phyloP scores from a whole-genome alignment of 2,888 invertebrate species.

The Athalia cordata region DNA sequence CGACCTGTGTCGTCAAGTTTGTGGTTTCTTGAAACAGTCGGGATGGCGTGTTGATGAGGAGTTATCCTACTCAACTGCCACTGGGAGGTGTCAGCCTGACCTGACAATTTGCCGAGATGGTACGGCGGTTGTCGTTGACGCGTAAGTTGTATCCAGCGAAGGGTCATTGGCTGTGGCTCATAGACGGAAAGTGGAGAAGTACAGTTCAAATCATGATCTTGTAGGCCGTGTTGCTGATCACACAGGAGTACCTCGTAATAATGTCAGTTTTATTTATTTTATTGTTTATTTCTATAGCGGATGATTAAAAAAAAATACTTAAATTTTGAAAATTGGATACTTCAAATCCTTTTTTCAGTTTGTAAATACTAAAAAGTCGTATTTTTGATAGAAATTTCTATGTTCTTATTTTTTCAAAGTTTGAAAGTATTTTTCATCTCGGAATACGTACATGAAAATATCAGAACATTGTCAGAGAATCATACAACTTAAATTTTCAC shows the following conservation, averaged over 20 bases:
- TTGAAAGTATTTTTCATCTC: too few species aligned
- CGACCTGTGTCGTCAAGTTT: constrained; percentile 55
- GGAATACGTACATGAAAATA: too few species aligned
- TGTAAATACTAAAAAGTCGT: too few species aligned
- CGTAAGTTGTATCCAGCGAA: constrained; percentile 62
- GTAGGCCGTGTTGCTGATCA: not conserved
- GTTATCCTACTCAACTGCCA: constrained; percentile 52
- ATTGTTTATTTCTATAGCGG: too few species aligned
- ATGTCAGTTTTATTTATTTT: constrained; percentile 3
- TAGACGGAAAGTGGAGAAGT: constrained; percentile 57
- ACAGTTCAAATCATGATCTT: constrained; percentile 56
- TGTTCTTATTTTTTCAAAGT: too few species aligned
- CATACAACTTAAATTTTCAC: too few species aligned
- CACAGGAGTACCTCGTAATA: not conserved
- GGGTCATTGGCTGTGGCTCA: constrained; percentile 55
- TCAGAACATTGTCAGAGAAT: too few species aligned
- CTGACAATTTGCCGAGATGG: constrained; percentile 56
- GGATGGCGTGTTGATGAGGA: constrained; percentile 59
- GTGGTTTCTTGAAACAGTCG: constrained; percentile 49
- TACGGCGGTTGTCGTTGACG: constrained; percentile 60
- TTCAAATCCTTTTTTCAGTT: too few species aligned
- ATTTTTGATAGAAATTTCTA: too few species aligned
- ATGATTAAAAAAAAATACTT: too few species aligned
- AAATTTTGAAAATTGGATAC: too few species aligned
- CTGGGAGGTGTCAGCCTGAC: constrained; percentile 63